Base-by-base conservation (phyloP, 2,797 vertebrate genomes). In the Oophaga sylvatica region DNA sequence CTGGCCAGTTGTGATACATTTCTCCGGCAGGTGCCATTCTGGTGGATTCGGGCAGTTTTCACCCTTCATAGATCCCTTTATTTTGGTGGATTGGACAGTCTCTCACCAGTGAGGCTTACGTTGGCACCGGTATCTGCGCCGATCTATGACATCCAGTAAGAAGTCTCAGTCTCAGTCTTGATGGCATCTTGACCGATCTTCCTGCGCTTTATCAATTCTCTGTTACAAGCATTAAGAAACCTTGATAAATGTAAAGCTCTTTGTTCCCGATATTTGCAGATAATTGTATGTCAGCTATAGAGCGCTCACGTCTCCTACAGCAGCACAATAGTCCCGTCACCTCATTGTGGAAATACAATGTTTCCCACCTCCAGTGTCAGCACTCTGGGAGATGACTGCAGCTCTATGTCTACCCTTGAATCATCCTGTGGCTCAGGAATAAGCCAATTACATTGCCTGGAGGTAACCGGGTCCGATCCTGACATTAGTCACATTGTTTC, bases 401-500 rank as follows among this genome's bases (percentile, higher is more conserved):
- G 53, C 56, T 60, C 6, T 20, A 26, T 80, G 31, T 65, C 1
- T 45, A 48, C 63, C 79, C 79, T 80, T 65, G 19, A 80, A 57
- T 60, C 56, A 77, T 26, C 26, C 31, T 29, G 45, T 45, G 19
- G 56, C 56, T 79, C 35, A 62, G 79, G 45, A 80, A 80, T n/a
- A 80, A 80, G 45, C 79, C 35, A 11, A 22, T 63, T 45, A 80
- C 19, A 65, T 16, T 80, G 35, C 60, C 59, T 60, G 26, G 78
- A 80, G 57, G 78, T 80, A 29, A 13, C 17, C 12, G 59, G 59
- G 60, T 41, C 20, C 35, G 3, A 26, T 45, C 31, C 48, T 65
- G 79, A 65, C 35, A 80, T 80, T n/a, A 80, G 57, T 62, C n/a
- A 22, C 57, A 60, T 80, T 80, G 35, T 62, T 63, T 63, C 79